Evolutionary conservation across 2,113 vertebrate species (phyloP).

Genomic region (Isurus oxyrinchus): DNA sequence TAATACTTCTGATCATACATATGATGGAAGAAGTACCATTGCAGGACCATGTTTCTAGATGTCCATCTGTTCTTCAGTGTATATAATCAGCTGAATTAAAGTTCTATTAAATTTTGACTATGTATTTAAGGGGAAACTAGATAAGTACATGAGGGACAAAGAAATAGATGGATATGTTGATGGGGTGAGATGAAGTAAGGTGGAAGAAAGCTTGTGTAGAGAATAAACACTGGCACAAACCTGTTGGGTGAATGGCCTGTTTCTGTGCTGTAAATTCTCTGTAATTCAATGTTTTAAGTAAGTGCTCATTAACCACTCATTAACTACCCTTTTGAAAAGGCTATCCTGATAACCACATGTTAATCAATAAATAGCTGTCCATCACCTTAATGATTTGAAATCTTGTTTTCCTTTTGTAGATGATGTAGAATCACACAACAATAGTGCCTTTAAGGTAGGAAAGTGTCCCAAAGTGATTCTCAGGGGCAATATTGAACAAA

Average conservation of each 20-base stretch:
- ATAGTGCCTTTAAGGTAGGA: not conserved
- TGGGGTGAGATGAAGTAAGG: not conserved
- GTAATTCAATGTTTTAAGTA: not conserved
- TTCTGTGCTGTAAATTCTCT: not conserved
- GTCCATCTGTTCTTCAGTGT: conserved; percentile 11
- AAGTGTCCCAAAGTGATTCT: too few species aligned
- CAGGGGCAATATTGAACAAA: too few species aligned
- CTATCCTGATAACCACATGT: not conserved
- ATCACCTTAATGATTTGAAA: not conserved
- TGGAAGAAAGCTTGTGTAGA: not conserved
- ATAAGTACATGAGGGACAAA: not conserved
- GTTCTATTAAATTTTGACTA: not conserved
- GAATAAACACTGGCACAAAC: not conserved
- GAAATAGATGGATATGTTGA: not conserved
- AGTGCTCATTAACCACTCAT: not conserved
- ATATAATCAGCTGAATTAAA: not conserved
- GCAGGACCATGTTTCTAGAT: not conserved
- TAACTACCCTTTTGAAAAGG: not conserved
- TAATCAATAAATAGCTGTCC: not conserved
- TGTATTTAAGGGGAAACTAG: not conserved
- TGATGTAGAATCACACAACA: not conserved
- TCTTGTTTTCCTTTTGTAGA: not conserved
- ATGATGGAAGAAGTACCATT: not conserved
- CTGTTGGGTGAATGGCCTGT: not conserved
- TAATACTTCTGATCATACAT: too few species aligned